Evolutionary conservation across 2,888 invertebrate genomes (phyloP).

Genomic region (Microplitis manilae): DNA sequence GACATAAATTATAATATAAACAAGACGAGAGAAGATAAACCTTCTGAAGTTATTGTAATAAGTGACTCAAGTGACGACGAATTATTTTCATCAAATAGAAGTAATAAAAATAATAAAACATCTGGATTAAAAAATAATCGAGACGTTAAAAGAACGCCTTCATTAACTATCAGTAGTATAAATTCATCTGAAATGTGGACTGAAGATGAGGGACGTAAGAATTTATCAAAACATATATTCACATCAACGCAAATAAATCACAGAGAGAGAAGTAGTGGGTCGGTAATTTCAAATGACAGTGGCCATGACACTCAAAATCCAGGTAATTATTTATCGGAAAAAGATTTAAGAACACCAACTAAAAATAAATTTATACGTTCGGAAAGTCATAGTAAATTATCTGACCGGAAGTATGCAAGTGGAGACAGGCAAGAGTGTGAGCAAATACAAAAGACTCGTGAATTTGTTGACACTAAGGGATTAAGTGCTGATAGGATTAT

Average conservation of each 20-base stretch:
- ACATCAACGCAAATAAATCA: background rate
- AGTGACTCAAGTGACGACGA: slow-evolving; percentile 63
- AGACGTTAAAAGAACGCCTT: background rate
- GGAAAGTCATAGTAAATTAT: background rate
- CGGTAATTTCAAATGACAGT: slow-evolving; percentile 12
- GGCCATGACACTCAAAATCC: slow-evolving; percentile 3
- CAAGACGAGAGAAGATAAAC: background rate
- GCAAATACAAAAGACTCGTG: background rate
- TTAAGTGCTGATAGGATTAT: background rate
- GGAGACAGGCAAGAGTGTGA: background rate
- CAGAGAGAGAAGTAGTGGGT: background rate
- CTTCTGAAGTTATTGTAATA: slow-evolving; percentile 59
- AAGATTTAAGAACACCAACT: slow-evolving; percentile 15
- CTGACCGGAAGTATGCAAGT: background rate
- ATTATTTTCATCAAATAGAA: background rate
- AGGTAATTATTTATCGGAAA: slow-evolving; percentile 12
- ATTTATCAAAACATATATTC: slow-evolving; percentile 13
- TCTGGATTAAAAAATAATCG: background rate
- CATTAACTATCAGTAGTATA: background rate
- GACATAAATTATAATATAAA: background rate
- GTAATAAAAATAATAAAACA: slow-evolving; percentile 22
- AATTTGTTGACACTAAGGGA: background rate
- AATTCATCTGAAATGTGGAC: slow-evolving; percentile 49
- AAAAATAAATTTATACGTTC: background rate
- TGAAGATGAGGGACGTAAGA: slow-evolving; percentile 17